Evolutionary conservation across 1,140 invertebrate genomes (phyloP), one percentile per base, ranked within the genome.

Genomic region (Drosophila orena): DNA sequence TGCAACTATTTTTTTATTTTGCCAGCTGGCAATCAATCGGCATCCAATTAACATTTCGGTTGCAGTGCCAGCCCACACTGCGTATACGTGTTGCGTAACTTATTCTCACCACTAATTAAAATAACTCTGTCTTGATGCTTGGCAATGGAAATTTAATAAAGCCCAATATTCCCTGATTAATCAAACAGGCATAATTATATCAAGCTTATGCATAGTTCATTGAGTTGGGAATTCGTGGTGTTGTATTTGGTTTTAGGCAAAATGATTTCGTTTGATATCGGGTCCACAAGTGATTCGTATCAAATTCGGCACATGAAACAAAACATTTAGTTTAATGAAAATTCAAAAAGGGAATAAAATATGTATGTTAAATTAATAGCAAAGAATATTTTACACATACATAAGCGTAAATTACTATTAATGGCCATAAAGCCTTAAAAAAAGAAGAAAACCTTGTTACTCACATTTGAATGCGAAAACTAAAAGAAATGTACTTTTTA

Each of bases 11-110:
- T 42, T 42, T 42, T 40, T 15, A 15, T 6, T n/a, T 15, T 15
- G 4, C 17, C 22, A 30, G 7, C 40, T 27, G 43, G 50, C 47
- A 70, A 71, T 71, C 68, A 65, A 71, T 71, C 42, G 43, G n/a
- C 64, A 65, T 68, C 60, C 46, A 65, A 68, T 68, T 68, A 68
- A 68, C 44, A 49, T 38, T 59, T 34, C 27, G 10, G 14, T 10
- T 27, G 22, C 22, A 17, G 1, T 38, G 37, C 10, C 53, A 55
- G 53, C 53, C 53, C 15, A 27, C 59, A 24, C 1, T 30, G 27
- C 64, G 37, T 65, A 65, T 53, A 53, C 59, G 64, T 46, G 46
- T 34, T 68, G 40, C 44, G 58, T 14, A 66, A 49, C 15, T 34
- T 7, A 35, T 12, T 17, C 12, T 12, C 5, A 35, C 49, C 30